phyloP scores from a whole-genome alignment of 2,113 vertebrate genomes.

The Oenanthe oenanthe region DNA sequence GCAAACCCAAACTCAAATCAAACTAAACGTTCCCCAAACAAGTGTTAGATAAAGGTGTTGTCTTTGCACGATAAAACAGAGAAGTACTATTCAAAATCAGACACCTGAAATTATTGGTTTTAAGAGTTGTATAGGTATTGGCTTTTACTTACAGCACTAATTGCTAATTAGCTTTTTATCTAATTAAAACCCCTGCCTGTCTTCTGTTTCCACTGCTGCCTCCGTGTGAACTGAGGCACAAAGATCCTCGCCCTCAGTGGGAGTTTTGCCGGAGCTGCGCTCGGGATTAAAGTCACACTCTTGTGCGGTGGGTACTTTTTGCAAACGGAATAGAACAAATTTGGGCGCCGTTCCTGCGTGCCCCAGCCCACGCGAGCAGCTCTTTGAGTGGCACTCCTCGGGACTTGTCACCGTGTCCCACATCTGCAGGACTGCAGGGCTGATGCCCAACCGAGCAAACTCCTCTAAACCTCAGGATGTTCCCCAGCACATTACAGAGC shows the following conservation, averaged over 20 bases:
- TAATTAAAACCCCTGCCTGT: not conserved
- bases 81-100: not conserved
- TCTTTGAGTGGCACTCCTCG: not conserved
- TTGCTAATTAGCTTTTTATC: not conserved
- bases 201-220: not conserved
- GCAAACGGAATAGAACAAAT: not conserved
- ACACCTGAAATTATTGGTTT: not conserved
- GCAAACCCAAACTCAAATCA: constrained; percentile 56
- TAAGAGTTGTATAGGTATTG: not conserved
- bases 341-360: not conserved
- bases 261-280: not conserved
- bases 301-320: not conserved
- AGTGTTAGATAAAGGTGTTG: constrained; percentile 16
- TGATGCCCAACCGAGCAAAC: not conserved
- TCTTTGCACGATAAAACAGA: not conserved
- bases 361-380: not conserved
- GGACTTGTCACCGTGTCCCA: accelerated
- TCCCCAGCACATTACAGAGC: not conserved
- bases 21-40: constrained; percentile 35
- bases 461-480: not conserved
- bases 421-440: not conserved
- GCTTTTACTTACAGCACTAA: not conserved
- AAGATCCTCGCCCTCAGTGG: not conserved
- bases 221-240: not conserved
- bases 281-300: not conserved